These are phyloP conservation scores for Nannoperca australis DNA, from an alignment of 2,797 vertebrate species.

Conservation along the genomic window DNA sequence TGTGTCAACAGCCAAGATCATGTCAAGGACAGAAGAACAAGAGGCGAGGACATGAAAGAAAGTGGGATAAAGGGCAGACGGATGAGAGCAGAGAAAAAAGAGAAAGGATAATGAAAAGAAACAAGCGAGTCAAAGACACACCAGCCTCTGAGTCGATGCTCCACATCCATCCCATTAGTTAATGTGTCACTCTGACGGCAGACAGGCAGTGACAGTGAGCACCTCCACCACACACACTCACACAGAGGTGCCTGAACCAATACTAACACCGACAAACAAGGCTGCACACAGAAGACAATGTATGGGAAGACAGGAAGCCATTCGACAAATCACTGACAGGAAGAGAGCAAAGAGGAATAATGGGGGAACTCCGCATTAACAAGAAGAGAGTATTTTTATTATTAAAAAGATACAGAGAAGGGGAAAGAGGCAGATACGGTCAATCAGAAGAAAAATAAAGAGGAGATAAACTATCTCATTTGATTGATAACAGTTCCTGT, in stretches of 20 bases:
- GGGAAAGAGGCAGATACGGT: conserved; percentile 12
- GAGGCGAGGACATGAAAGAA: conserved; percentile 10
- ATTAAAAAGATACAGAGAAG: conserved; percentile 27
- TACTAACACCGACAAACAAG: conserved; percentile 54
- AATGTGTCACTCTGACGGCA: conserved; percentile 74
- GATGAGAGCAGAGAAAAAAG: not conserved
- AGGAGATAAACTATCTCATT: conserved; percentile 40
- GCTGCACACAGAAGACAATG: conserved; percentile 33
- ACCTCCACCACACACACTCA: conserved; percentile 18
- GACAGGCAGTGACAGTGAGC: conserved; percentile 59
- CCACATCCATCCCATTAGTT: conserved; percentile 64
- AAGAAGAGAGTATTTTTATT: conserved; percentile 22
- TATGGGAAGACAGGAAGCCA: conserved; percentile 36
- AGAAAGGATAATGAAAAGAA: conserved; percentile 25
- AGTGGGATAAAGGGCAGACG: conserved; percentile 4
- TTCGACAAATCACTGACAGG: conserved; percentile 56
- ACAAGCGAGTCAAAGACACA: conserved; percentile 23
- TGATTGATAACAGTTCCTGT: conserved; percentile 52
- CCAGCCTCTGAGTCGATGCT: conserved; percentile 22
- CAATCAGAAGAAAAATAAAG: conserved; percentile 17
- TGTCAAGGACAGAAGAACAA: conserved; percentile 30
- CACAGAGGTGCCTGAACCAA: conserved; percentile 49
- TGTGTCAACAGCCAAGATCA: conserved; percentile 27
- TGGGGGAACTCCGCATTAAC: conserved; percentile 27
- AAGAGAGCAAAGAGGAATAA: conserved; percentile 47